Conservation (phyloP, 2,888 invertebrate species). For the Nemoura dubitans region DNA sequence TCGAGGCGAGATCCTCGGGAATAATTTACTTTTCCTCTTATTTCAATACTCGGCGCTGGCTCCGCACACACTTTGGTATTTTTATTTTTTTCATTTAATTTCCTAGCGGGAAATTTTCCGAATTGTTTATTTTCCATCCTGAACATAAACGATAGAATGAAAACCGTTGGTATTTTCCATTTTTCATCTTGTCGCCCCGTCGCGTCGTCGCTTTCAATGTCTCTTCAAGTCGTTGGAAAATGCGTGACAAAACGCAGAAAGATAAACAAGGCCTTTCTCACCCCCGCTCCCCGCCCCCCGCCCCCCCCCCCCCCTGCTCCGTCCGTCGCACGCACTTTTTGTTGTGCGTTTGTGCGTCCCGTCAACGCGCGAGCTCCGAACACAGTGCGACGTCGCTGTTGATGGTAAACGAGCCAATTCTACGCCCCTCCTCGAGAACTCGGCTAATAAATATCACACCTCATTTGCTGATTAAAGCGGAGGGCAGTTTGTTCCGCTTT, state of each 20-base stretch:
- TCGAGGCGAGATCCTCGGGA: neutral
- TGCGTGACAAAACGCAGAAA: conserved; percentile 16
- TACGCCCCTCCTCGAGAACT: neutral
- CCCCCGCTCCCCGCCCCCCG: neutral
- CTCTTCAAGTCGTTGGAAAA: conserved; percentile 17
- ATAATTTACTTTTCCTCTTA: neutral
- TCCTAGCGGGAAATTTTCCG: neutral
- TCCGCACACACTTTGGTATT: conserved; percentile 10
- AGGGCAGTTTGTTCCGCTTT: neutral
- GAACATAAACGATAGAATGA: neutral
- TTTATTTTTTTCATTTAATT: conserved; percentile 17
- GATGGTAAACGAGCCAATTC: neutral
- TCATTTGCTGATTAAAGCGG: conserved; percentile 4
- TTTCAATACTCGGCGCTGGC: neutral
- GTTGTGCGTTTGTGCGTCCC: neutral
- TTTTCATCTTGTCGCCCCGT: conserved; percentile 17
- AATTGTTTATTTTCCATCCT: conserved; percentile 24
- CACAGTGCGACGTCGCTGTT: neutral
- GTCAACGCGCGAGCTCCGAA: neutral
- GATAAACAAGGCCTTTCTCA: conserved; percentile 1
- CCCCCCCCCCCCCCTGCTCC: no score
- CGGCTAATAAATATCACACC: neutral
- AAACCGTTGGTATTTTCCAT: conserved; percentile 8
- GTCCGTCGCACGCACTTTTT: neutral
- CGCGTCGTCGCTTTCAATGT: conserved; percentile 19